phyloP scores from a whole-genome alignment of 2,113 vertebrate genomes.

The Nothobranchius kuhntae region DNA sequence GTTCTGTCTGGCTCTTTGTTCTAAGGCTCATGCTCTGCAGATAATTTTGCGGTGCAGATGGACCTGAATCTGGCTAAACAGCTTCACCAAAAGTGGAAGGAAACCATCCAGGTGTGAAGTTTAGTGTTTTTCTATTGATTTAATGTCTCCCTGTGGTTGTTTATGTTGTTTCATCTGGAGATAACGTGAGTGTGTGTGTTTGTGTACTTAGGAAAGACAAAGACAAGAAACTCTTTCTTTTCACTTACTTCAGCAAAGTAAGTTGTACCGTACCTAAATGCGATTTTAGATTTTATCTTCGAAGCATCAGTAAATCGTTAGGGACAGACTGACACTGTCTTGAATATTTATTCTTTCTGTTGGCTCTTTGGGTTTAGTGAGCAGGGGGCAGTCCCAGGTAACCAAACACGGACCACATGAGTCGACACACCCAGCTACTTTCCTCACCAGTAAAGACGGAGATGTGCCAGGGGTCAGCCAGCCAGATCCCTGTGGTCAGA shows the following conservation, averaged over 20 bases:
- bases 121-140: neutral
- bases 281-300: neutral
- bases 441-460: conserved; percentile 52
- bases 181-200: conserved; percentile 44
- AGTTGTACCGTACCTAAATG: conserved; percentile 36
- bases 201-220: conserved; percentile 82
- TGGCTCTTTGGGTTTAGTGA: conserved; percentile 42
- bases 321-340: no score
- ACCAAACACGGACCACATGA: conserved; percentile 36
- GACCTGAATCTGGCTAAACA: conserved; percentile 92
- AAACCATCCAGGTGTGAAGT: conserved; percentile 65
- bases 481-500: conserved; percentile 58
- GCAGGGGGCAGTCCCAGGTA: conserved; percentile 50
- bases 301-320: neutral
- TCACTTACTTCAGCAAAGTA: conserved; percentile 83
- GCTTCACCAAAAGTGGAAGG: conserved; percentile 97
- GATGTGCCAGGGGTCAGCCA: conserved; percentile 41
- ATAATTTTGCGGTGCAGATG: conserved; percentile 92
- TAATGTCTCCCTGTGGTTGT: neutral
- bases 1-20: conserved; percentile 8
- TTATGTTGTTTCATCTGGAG: neutral
- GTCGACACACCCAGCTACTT: conserved; percentile 9
- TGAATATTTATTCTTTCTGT: no score
- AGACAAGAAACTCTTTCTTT: conserved; percentile 83
- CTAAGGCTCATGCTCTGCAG: conserved; percentile 84